Evolutionary conservation across 1,140 invertebrate species (phyloP), one percentile per base, ranked within the genome.

Genomic region (Eumaeus atala): DNA sequence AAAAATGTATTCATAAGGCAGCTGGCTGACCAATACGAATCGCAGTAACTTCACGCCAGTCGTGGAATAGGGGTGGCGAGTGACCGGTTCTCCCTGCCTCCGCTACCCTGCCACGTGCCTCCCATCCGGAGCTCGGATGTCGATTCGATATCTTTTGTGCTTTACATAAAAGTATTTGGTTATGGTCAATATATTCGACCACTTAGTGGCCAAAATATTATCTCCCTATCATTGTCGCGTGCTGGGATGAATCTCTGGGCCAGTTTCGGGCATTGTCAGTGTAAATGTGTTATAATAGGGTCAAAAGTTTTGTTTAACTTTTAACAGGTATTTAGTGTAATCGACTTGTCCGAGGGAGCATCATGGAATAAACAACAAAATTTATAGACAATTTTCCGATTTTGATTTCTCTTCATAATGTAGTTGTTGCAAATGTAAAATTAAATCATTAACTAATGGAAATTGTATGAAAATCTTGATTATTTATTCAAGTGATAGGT

Each of bases 111-210:
- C 21, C 21, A 28, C 21, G 21, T 28, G 21, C 21, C 21, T 28
- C 21, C 21, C 21, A 28, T 38, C 16, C n/a, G 80, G 75, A 77
- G 74, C 80, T 68, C 67, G 78, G 82, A 84, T 85, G 79, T 72
- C 80, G 72, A 60, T 65, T 60, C 55, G 21, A 40, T 3, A 37
- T 37, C 35, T 37, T 37, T 37, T 77, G 78, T 61, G 66, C 53
- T 54, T 56, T 21, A 49, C 28, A 76, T 64, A 78, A 74, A 68
- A 63, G 54, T 47, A 62, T 55, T 74, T 78, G 74, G 74, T 74
- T 80, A 85, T 70, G 77, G 64, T 64, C 66, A 58, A 67, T 79
- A 59, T 68, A 70, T 82, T 69, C 74, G 77, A 73, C 78, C 78
- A 75, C 70, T 75, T 66, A 78, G 66, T 75, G 72, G 68, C 69